Evolutionary conservation across 1,140 invertebrate genomes (phyloP).

Genomic region (Eumeta japonica): DNA sequence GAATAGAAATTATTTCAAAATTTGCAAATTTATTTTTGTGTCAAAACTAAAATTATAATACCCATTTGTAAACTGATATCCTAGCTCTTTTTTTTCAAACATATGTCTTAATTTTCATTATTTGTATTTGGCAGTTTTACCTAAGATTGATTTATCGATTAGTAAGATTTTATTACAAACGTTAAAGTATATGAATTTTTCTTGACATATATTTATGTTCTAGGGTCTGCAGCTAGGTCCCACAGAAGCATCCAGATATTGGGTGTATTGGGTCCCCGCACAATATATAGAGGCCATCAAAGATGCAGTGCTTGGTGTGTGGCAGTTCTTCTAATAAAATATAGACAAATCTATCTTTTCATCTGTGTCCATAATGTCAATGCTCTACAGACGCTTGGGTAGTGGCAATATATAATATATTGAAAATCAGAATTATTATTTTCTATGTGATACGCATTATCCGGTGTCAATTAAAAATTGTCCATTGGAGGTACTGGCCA

Average conservation of each 20-base stretch:
- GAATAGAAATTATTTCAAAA: too few species aligned
- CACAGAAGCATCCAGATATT: conserved; percentile 86
- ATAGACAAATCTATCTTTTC: conserved; percentile 8
- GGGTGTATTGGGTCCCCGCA: conserved; percentile 94
- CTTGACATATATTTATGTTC: conserved; percentile 1
- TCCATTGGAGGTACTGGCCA: conserved; percentile 52
- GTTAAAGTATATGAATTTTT: background rate
- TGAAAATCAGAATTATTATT: conserved; percentile 24
- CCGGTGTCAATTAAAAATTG: conserved; percentile 51
- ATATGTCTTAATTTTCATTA: too few species aligned
- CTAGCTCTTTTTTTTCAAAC: too few species aligned
- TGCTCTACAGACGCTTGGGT: conserved; percentile 38
- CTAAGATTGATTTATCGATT: background rate
- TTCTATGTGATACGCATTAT: conserved; percentile 44
- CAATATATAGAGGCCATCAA: conserved; percentile 91
- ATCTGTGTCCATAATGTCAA: conserved; percentile 18
- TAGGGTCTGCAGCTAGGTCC: conserved; percentile 83
- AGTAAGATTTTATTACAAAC: background rate
- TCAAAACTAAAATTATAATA: too few species aligned
- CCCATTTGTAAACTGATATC: too few species aligned
- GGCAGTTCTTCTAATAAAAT: conserved; percentile 72
- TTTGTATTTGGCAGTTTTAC: background rate
- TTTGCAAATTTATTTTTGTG: too few species aligned
- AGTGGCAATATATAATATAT: conserved; percentile 37
- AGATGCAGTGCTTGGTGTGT: conserved; percentile 85